These are phyloP conservation scores for Corythornis madagascariensis DNA, from an alignment of 2,113 vertebrate species.

Conservation along the genomic window DNA sequence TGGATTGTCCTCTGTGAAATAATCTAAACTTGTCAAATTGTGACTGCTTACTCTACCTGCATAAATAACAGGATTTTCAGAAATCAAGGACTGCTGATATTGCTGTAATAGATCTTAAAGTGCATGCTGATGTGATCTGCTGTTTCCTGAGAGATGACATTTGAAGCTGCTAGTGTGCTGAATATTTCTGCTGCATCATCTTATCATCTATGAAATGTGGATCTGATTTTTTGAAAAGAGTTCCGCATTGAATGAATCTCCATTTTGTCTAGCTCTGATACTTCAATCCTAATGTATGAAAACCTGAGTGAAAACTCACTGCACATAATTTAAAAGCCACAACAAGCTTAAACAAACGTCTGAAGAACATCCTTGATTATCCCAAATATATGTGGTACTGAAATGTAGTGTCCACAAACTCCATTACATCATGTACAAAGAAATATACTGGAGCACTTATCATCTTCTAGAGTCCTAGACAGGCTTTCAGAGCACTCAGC, in stretches of 20 bases:
- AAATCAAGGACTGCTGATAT: constrained; percentile 43
- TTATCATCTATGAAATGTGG: neutral
- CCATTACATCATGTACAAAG: neutral
- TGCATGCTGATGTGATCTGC: constrained; percentile 48
- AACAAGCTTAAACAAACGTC: neutral
- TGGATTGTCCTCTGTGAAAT: constrained; percentile 15
- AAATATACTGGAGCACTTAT: neutral
- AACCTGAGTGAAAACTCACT: neutral
- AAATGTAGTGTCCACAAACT: neutral
- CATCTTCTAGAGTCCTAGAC: neutral
- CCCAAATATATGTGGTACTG: neutral
- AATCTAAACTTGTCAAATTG: constrained; percentile 4
- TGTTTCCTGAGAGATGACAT: neutral
- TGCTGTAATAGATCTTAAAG: constrained; percentile 48
- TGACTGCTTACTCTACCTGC: constrained; percentile 49
- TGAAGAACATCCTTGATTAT: neutral
- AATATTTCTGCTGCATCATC: constrained; percentile 12
- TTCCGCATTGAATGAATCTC: neutral
- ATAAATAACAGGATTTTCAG: constrained; percentile 15
- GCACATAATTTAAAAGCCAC: neutral
- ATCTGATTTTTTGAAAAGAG: neutral
- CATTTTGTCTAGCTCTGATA: neutral
- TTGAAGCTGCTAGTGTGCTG: neutral
- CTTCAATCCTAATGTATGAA: neutral
- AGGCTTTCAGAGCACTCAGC: neutral